Evolutionary conservation across 2,888 invertebrate species (phyloP).

Genomic region (Odontothrips loti): DNA sequence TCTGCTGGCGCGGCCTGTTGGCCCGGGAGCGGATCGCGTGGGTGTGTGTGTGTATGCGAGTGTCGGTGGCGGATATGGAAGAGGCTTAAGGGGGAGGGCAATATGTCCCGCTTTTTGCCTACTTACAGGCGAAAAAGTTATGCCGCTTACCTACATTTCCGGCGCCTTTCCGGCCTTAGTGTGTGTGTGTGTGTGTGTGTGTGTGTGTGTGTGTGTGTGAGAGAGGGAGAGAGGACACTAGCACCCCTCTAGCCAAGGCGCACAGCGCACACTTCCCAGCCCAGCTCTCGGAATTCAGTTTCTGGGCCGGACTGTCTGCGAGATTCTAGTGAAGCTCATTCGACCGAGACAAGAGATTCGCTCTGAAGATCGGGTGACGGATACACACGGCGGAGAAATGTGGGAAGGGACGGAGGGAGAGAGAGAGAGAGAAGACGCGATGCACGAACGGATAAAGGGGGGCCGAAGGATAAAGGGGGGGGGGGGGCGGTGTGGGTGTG

Average conservation of each 20-base stretch:
- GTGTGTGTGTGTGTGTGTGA: background rate
- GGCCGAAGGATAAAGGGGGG: too few species aligned
- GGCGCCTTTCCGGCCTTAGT: too few species aligned
- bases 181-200: too few species aligned
- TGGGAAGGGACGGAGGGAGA: background rate
- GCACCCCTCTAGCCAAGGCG: background rate
- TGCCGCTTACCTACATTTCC: too few species aligned
- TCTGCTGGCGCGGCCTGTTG: too few species aligned
- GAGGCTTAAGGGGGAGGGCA: too few species aligned
- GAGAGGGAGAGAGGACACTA: background rate
- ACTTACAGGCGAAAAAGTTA: too few species aligned
- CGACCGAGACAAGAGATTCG: conserved; percentile 25
- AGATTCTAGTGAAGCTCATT: conserved; percentile 24
- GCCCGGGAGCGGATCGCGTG: background rate
- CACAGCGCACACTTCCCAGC: too few species aligned
- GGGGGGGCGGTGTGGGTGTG: background rate
- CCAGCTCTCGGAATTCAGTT: background rate
- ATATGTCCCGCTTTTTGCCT: too few species aligned
- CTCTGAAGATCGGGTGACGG: conserved; percentile 21
- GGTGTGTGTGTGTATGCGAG: background rate
- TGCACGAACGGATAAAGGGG: conserved; percentile 14
- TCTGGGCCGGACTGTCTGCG: background rate
- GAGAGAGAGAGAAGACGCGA: conserved; percentile 11
- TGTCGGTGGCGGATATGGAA: too few species aligned
- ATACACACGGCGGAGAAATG: conserved; percentile 6